Evolutionary conservation across 2,113 vertebrate species (phyloP).

Genomic region (Leptobrachium ailaonicum): DNA sequence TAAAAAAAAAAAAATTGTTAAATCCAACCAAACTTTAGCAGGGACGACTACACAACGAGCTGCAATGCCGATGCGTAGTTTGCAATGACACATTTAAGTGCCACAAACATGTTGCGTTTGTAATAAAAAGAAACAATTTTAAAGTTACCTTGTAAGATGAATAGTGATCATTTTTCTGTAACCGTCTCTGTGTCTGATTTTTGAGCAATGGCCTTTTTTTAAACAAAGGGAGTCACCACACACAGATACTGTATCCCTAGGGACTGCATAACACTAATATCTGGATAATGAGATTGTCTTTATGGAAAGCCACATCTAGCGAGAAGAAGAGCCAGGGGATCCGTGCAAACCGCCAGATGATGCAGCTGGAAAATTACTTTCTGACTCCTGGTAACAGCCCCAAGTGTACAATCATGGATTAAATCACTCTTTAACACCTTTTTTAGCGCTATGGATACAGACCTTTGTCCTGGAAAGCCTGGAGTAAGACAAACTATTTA

Average conservation of each 20-base stretch:
- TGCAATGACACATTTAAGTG: no score
- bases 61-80: no score
- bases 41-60: no score
- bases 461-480: conserved; percentile 6
- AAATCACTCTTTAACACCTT: conserved; percentile 21
- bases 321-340: conserved; percentile 2
- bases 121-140: no score
- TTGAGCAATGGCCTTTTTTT: no score
- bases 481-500: neutral
- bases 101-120: no score
- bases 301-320: neutral
- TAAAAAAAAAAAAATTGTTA: no score
- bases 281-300: neutral
- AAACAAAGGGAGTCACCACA: neutral
- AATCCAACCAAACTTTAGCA: no score
- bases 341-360: conserved; percentile 29
- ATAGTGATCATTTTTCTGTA: no score
- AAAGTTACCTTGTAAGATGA: no score
- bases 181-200: no score
- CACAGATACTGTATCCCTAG: conserved; percentile 2
- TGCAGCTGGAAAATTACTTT: conserved; percentile 18
- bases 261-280: conserved; percentile 2
- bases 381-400: conserved; percentile 26
- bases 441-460: conserved; percentile 6
- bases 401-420: conserved; percentile 26